Evolutionary conservation across 2,113 vertebrate genomes (phyloP).

Genomic region (Oreotragus oreotragus): DNA sequence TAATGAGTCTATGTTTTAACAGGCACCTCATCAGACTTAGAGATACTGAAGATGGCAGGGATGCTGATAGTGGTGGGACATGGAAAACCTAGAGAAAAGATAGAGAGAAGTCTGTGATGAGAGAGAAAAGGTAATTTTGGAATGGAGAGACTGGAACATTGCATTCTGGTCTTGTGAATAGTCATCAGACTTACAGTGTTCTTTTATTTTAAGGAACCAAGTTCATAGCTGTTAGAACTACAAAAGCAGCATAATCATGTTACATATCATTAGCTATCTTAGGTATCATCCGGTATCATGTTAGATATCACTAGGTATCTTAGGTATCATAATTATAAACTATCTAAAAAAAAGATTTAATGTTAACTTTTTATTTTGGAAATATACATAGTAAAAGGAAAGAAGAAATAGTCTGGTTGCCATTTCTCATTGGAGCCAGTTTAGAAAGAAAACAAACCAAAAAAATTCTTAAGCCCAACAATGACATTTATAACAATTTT

Average conservation of each 20-base stretch:
- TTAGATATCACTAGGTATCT: neutral
- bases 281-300: neutral
- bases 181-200: neutral
- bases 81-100: neutral
- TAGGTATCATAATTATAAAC: neutral
- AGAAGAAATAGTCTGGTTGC: neutral
- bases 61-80: neutral
- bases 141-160: neutral
- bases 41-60: neutral
- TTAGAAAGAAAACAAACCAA: conserved; percentile 50
- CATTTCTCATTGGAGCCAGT: neutral
- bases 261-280: neutral
- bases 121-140: neutral
- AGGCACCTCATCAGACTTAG: neutral
- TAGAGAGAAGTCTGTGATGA: neutral
- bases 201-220: neutral
- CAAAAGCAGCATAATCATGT: neutral
- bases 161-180: neutral
- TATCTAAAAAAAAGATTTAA: neutral
- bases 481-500: conserved; percentile 33
- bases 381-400: neutral
- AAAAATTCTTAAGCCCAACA: conserved; percentile 15
- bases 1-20: neutral
- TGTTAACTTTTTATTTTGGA: neutral
- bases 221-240: neutral